Base-by-base conservation (phyloP, 2,888 invertebrate genomes). In the Anodontia alba region DNA sequence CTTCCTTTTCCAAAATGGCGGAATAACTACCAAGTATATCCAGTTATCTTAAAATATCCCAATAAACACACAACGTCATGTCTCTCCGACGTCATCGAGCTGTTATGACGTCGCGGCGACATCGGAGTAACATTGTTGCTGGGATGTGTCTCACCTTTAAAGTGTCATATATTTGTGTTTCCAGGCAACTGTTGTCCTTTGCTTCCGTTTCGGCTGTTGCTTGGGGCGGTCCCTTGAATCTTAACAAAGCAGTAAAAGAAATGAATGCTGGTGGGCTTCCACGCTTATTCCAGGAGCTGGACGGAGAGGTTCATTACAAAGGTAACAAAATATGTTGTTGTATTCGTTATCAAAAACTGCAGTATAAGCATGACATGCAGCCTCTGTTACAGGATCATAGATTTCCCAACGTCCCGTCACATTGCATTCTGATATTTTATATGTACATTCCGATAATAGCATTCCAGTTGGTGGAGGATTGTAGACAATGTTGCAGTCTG, bases 281-380 rank as follows among this genome's bases (percentile, higher is more conserved):
- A 17, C 5, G 33, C 62, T 33, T 15, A 17, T 17, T 31, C 33
- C 20, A 1, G 31, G 62, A 29, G 29, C 3, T 2, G 3, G 10
- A 10, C 17, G 7, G 1, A 33, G 5, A 1, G 17, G 17, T 10
- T 17, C 33, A 33, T 62, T 62, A 62, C 69, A 68, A 2, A 68
- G 42, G n/a, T 20, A 68, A 29, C 68, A 69, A 36, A 69, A 69
- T 31, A 43, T 29, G n/a, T 69, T 69, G 23, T 49, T 43, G 20
- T 69, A 69, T 0, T 17, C 26, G 10, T 10, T 10, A 1, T 69
- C 20, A 69, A 29, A 69, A 0, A 46, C 29, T 20, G 69, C 69
- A 7, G 46, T 69, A 29, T 46, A 69, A 10, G 69, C 69, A 46
- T 69, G 69, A 42, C 69, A 69, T 15, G 69, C 69, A 7, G 69